Conservation (phyloP, 2,888 invertebrate genomes). For the Sturmia bella region DNA sequence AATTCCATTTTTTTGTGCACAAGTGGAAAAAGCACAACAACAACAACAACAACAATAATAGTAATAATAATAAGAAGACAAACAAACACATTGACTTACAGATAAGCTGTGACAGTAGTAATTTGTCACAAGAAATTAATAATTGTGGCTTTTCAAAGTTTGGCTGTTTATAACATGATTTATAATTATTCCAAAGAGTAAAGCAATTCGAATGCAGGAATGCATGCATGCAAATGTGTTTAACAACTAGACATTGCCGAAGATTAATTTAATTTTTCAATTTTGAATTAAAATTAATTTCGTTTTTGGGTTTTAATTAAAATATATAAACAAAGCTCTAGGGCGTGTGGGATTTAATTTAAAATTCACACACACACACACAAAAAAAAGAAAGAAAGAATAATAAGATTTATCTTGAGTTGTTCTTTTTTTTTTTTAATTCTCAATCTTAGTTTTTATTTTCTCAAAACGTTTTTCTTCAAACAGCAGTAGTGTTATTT, state of each 20-base stretch:
- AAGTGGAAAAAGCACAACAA: neutral
- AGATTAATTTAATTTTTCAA: slow-evolving; percentile 6
- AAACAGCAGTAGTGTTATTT: slow-evolving; percentile 5
- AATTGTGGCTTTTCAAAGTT: slow-evolving; percentile 14
- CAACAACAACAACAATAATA: neutral
- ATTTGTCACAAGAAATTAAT: slow-evolving; percentile 66
- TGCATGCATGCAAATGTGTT: neutral
- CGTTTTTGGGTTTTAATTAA: neutral
- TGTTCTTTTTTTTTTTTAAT: slow-evolving; percentile 14
- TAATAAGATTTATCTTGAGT: slow-evolving; percentile 32
- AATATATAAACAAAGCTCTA: neutral
- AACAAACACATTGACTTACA: slow-evolving; percentile 63
- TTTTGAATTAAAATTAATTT: slow-evolving; percentile 48
- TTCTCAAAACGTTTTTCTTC: slow-evolving; percentile 35
- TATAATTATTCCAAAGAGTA: neutral
- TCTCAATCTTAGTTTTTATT: slow-evolving; percentile 31
- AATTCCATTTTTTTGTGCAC: slow-evolving; percentile 16
- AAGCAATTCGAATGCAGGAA: neutral
- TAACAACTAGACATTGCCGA: neutral
- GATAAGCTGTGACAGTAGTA: slow-evolving; percentile 70
- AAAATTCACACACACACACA: too few relatives aligned
- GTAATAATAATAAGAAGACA: too few relatives aligned
- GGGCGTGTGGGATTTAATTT: slow-evolving; percentile 55
- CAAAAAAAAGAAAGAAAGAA: neutral
- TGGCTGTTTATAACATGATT: slow-evolving; percentile 26